These are phyloP conservation scores for Hypotaenidia okinawae DNA, from an alignment of 2,797 vertebrate genomes.

Conservation along the genomic window DNA sequence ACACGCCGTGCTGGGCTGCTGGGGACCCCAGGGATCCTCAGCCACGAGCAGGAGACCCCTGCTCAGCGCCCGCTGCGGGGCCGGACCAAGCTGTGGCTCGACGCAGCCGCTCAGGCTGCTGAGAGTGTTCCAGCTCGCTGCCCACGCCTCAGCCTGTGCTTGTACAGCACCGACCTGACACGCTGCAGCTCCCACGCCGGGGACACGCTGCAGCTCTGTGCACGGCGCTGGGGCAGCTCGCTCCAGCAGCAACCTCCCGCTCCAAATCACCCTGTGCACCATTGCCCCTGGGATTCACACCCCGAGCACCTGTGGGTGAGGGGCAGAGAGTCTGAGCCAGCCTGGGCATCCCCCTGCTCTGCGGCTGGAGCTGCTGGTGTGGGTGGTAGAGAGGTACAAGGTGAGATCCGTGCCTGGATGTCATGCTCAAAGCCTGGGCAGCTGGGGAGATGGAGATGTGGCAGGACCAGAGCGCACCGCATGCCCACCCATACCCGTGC, in stretches of 20 bases:
- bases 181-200: background rate
- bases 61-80: background rate
- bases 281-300: no score
- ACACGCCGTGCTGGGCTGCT: background rate
- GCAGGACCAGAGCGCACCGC: fast-evolving
- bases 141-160: background rate
- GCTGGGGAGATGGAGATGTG: fast-evolving
- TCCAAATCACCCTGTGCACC: background rate
- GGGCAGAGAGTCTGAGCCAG: background rate
- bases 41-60: background rate
- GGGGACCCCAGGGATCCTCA: background rate
- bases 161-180: background rate
- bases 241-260: background rate
- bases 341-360: background rate
- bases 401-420: background rate
- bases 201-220: background rate
- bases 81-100: background rate
- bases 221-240: fast-evolving
- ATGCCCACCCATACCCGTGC: background rate
- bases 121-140: background rate
- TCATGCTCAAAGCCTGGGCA: background rate
- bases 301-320: background rate
- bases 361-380: background rate
- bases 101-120: fast-evolving
- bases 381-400: background rate